phyloP scores from a whole-genome alignment of 2,888 invertebrate genomes.

The Lasioglossum zephyrum region DNA sequence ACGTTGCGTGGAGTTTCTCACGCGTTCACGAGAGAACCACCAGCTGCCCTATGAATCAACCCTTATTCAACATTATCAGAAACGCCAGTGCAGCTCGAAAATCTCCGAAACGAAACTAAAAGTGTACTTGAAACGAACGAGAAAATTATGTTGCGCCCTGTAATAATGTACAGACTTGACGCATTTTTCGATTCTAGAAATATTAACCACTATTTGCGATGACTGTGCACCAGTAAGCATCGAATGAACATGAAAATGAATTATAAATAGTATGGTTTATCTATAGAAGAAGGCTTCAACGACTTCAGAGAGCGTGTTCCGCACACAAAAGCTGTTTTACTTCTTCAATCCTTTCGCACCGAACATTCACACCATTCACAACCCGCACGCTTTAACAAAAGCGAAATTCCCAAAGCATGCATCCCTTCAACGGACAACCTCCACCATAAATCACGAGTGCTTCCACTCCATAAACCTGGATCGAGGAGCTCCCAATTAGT shows the following conservation, averaged over 20 bases:
- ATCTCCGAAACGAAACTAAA: not conserved
- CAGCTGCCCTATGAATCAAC: constrained; percentile 40
- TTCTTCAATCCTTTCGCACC: not conserved
- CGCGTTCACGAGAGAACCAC: constrained; percentile 54
- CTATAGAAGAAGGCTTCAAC: not conserved
- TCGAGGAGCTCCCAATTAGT: constrained; percentile 14
- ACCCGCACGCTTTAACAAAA: not conserved
- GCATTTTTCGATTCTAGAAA: not conserved
- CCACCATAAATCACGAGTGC: constrained; percentile 32
- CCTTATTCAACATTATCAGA: constrained; percentile 20
- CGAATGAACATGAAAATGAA: not conserved
- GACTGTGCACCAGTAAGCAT: not conserved
- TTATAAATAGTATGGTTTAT: not conserved
- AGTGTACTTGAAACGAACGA: not conserved
- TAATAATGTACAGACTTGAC: not conserved
- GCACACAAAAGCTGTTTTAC: not conserved
- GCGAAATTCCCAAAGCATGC: not conserved
- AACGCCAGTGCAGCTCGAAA: not conserved
- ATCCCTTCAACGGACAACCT: not conserved
- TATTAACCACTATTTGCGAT: not conserved
- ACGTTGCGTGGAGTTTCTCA: constrained; percentile 75
- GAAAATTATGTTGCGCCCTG: not conserved
- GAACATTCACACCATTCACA: not conserved
- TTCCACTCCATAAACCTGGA: constrained; percentile 27
- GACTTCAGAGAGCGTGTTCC: not conserved